These are phyloP conservation scores for Diorhabda sublineata DNA, from an alignment of 1,140 invertebrate genomes.

Conservation along the genomic window DNA sequence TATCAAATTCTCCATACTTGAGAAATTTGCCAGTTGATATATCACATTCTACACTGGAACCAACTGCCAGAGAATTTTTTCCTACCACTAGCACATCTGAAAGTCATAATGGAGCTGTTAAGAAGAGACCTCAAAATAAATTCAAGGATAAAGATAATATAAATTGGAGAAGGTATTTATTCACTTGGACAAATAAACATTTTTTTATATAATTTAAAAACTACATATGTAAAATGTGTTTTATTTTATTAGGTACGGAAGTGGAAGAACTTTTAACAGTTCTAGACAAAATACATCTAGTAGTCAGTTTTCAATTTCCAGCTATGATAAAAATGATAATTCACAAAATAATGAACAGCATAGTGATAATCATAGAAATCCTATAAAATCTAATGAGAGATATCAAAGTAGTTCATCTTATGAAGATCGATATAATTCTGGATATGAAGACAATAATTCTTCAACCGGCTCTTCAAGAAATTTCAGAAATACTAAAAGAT, in stretches of 20 bases:
- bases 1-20: not conserved
- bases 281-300: not conserved
- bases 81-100: not conserved
- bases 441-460: not conserved
- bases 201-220: too few species aligned
- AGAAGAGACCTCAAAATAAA: slow-evolving; percentile 12
- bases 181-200: too few species aligned
- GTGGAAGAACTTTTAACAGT: slow-evolving; percentile 16
- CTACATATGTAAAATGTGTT: not conserved
- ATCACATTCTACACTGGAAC: slow-evolving; percentile 13
- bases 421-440: not conserved
- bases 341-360: slow-evolving; percentile 2
- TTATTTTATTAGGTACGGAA: slow-evolving; percentile 8
- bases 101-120: slow-evolving; percentile 14
- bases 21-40: not conserved
- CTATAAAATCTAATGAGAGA: not conserved
- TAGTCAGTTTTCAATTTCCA: not conserved
- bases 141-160: slow-evolving; percentile 2
- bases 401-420: not conserved
- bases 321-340: slow-evolving; percentile 1
- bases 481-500: slow-evolving; percentile 2
- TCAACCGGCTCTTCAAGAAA: not conserved
- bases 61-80: slow-evolving; percentile 18
- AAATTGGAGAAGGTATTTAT: not conserved
- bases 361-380: not conserved